These are phyloP conservation scores for Xestia c-nigrum DNA, from an alignment of 2,888 invertebrate genomes.

Conservation along the genomic window DNA sequence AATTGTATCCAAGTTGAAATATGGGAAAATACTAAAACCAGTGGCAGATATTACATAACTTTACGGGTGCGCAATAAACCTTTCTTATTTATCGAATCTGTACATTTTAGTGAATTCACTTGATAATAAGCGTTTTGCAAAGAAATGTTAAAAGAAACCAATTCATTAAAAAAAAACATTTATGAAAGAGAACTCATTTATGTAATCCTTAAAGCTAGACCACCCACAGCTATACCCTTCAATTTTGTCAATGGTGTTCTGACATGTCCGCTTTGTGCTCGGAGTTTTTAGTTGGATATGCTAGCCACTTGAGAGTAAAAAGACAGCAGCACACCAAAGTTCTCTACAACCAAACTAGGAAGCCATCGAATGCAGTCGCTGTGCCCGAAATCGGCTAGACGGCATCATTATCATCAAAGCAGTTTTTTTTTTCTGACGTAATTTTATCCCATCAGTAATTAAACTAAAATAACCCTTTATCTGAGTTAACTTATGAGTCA, in stretches of 20 bases:
- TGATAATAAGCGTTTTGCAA: neutral
- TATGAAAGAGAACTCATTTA: too few species aligned
- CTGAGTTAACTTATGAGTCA: conserved; percentile 38
- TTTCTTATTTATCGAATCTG: neutral
- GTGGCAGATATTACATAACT: neutral
- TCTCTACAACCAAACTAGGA: too few species aligned
- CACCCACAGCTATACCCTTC: too few species aligned
- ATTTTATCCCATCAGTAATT: conserved; percentile 15
- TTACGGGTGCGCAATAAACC: neutral
- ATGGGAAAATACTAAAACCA: conserved; percentile 1
- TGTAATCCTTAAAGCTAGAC: too few species aligned
- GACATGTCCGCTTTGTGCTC: too few species aligned
- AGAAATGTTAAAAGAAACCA: neutral
- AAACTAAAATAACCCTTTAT: conserved; percentile 28
- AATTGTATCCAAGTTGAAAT: conserved; percentile 19
- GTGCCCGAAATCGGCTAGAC: too few species aligned
- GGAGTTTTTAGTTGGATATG: too few species aligned
- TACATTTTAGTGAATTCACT: neutral
- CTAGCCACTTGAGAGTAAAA: too few species aligned
- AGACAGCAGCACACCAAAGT: too few species aligned
- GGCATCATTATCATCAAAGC: too few species aligned
- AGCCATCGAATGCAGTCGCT: too few species aligned
- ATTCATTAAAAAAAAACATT: neutral
- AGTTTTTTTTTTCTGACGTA: neutral
- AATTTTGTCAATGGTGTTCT: too few species aligned